These are phyloP conservation scores for Allolobophora icterica DNA, from an alignment of 2,888 invertebrate genomes.

Conservation along the genomic window DNA sequence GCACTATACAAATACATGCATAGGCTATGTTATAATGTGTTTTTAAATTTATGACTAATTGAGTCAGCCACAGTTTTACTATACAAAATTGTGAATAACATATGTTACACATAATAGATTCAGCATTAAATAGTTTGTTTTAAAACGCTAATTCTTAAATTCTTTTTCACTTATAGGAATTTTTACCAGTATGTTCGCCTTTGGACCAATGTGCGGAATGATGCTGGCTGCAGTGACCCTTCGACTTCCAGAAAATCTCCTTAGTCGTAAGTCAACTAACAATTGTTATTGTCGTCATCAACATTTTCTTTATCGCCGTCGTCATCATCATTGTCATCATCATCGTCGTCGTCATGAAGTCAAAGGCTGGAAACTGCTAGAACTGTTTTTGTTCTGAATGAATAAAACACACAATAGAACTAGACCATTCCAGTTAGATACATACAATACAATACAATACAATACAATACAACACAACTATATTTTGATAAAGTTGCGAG, in stretches of 20 bases:
- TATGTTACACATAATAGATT: too few species aligned
- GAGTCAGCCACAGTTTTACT: neutral
- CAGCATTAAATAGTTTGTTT: neutral
- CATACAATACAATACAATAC: too few species aligned
- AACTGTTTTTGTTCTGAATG: too few species aligned
- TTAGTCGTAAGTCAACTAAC: slow-evolving; percentile 24
- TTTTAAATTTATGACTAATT: neutral
- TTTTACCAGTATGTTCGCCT: slow-evolving; percentile 42
- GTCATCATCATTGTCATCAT: neutral
- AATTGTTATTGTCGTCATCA: neutral
- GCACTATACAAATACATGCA: too few species aligned
- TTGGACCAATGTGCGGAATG: slow-evolving; percentile 45
- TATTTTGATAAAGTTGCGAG: too few species aligned
- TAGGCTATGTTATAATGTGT: neutral
- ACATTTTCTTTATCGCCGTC: neutral
- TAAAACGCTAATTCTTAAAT: neutral
- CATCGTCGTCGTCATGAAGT: neutral
- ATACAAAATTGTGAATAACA: too few species aligned
- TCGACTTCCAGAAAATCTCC: slow-evolving; percentile 47
- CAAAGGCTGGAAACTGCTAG: too few species aligned
- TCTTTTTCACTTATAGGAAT: slow-evolving; percentile 38
- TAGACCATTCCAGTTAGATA: too few species aligned
- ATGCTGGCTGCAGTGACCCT: slow-evolving; percentile 46
- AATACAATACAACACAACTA: too few species aligned
- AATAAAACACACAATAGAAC: too few species aligned